phyloP scores from a whole-genome alignment of 2,888 invertebrate genomes.

The Lamellibrachia columna region DNA sequence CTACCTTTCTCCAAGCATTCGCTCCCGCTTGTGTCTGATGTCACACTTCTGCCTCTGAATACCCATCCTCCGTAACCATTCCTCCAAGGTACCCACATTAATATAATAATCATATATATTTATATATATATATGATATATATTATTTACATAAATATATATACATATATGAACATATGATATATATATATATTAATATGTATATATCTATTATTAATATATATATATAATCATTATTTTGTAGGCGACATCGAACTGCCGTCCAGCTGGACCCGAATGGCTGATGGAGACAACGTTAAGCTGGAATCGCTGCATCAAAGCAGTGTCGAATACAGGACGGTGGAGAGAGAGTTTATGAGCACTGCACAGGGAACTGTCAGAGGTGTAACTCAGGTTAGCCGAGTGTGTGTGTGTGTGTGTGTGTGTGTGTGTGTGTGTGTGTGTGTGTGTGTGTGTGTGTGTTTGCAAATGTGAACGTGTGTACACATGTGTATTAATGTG shows the following conservation, averaged over 20 bases:
- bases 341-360: not conserved
- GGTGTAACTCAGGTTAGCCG: not conserved
- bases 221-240: not conserved
- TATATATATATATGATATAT: too few species aligned
- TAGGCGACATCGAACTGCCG: not conserved
- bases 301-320: not conserved
- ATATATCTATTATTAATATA: too few species aligned
- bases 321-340: not conserved
- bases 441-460: not conserved
- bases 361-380: not conserved
- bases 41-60: too few species aligned
- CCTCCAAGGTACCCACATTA: too few species aligned
- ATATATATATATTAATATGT: too few species aligned
- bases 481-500: not conserved
- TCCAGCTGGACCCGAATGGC: not conserved
- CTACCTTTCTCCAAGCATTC: too few species aligned
- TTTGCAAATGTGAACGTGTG: not conserved
- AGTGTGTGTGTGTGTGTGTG: not conserved
- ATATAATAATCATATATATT: too few species aligned
- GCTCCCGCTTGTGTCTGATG: too few species aligned
- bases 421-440: not conserved
- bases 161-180: too few species aligned
- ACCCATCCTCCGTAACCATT: too few species aligned
- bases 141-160: too few species aligned
- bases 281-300: not conserved